Percentiles rank a stretch among this genome's conserved stretches.
Conservation (phyloP, 2,888 invertebrate species). For the Liopterus haemorrhoidalis region DNA sequence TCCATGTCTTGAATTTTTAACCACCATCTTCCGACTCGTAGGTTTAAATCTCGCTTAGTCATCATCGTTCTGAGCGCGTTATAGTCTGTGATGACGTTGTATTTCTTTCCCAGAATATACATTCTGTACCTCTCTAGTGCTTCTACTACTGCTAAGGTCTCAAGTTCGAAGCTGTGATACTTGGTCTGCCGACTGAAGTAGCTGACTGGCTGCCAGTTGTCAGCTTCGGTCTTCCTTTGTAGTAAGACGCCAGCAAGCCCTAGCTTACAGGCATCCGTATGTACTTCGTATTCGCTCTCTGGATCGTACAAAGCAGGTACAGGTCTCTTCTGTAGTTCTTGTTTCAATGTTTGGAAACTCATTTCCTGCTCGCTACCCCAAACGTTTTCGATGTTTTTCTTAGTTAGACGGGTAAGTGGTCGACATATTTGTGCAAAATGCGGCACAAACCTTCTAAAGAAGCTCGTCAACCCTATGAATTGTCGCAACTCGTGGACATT, state of each 20-base stretch:
- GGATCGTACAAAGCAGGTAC: too few species aligned
- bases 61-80: slow-evolving; percentile 24
- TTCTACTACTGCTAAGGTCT: slow-evolving; percentile 21
- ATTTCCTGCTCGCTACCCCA: too few species aligned
- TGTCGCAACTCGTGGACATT: slow-evolving; percentile 34
- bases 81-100: slow-evolving; percentile 25
- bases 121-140: slow-evolving; percentile 17
- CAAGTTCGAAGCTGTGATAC: too few species aligned
- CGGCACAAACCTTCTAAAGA: slow-evolving; percentile 33
- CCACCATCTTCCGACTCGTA: slow-evolving; percentile 24
- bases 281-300: too few species aligned
- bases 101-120: slow-evolving; percentile 22
- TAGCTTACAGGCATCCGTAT: slow-evolving; percentile 28
- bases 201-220: too few species aligned
- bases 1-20: slow-evolving; percentile 24
- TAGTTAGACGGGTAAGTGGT: slow-evolving; percentile 30
- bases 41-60: slow-evolving; percentile 24
- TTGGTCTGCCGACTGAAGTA: too few species aligned
- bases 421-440: slow-evolving; percentile 29
- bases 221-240: slow-evolving; percentile 11
- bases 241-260: slow-evolving; percentile 29
- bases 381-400: too few species aligned
- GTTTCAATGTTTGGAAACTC: slow-evolving; percentile 18
- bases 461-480: slow-evolving; percentile 35
- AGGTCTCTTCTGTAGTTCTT: slow-evolving; percentile 12